A percentile compares a stretch with the other conserved stretches of the same genome.
Conservation (phyloP, 2,888 invertebrate species). For the Amphipyra tragopoginis region DNA sequence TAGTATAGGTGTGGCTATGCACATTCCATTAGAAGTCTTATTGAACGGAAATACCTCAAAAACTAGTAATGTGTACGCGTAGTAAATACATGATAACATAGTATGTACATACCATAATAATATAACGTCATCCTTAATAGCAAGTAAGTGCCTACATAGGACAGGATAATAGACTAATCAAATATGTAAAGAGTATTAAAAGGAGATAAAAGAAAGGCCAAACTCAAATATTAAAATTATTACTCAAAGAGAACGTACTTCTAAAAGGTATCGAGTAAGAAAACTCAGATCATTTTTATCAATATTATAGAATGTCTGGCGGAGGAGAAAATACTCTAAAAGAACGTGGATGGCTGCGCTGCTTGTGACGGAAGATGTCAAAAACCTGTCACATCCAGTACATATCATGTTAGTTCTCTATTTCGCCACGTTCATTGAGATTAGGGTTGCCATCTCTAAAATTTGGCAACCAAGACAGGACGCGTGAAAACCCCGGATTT, state of each 20-base stretch:
- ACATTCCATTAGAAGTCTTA: slow-evolving; percentile 4
- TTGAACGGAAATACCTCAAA: slow-evolving; percentile 2
- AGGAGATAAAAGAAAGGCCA: slow-evolving; percentile 9
- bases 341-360: no score
- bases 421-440: no score
- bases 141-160: neutral
- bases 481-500: no score
- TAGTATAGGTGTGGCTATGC: neutral
- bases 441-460: no score
- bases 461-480: no score
- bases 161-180: slow-evolving; percentile 10
- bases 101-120: neutral
- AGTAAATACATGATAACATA: slow-evolving; percentile 14
- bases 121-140: neutral
- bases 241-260: neutral
- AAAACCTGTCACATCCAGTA: no score
- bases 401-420: no score
- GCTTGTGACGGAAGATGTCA: no score
- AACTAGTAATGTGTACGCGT: neutral
- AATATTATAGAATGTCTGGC: no score
- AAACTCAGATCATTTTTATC: no score
- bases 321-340: no score
- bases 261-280: no score
- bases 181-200: slow-evolving; percentile 17
- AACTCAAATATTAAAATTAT: neutral